Evolutionary conservation across 2,888 invertebrate species (phyloP).

Genomic region (Notocelia uddmanniana): DNA sequence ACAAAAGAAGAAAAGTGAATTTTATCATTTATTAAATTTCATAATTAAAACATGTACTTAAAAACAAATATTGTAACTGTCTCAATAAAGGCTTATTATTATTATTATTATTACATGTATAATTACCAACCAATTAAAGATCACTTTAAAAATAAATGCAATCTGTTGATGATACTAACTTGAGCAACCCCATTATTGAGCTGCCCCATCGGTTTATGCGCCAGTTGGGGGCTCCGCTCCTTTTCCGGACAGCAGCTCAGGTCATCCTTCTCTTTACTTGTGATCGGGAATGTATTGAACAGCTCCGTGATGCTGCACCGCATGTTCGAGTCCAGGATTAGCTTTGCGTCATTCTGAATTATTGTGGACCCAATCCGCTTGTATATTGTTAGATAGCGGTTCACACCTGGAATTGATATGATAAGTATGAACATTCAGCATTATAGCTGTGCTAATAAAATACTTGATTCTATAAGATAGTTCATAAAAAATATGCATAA

Average conservation of each 20-base stretch:
- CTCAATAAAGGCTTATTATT: too few relatives aligned
- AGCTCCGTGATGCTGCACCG: conserved; percentile 87
- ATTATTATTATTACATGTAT: too few relatives aligned
- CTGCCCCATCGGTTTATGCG: conserved; percentile 87
- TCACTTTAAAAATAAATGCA: too few relatives aligned
- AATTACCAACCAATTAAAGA: too few relatives aligned
- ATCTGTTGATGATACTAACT: conserved; percentile 55
- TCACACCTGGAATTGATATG: conserved; percentile 83
- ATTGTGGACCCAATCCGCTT: conserved; percentile 89
- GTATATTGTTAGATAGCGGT: conserved; percentile 89
- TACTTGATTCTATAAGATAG: not conserved
- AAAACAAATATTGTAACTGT: too few relatives aligned
- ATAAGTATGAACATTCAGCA: not conserved
- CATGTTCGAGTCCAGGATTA: conserved; percentile 87
- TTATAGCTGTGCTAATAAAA: too few relatives aligned
- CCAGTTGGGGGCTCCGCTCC: conserved; percentile 84
- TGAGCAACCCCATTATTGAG: conserved; percentile 89
- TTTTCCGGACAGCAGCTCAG: conserved; percentile 89
- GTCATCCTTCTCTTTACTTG: conserved; percentile 89
- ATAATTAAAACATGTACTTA: too few relatives aligned
- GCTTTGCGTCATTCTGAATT: conserved; percentile 88
- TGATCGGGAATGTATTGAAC: conserved; percentile 88
- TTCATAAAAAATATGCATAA: not conserved
- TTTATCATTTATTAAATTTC: too few relatives aligned
- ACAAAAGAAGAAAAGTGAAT: too few relatives aligned